Percentiles rank a stretch among this genome's conserved stretches.
Conservation (phyloP, 2,888 invertebrate species). For the Parnassius mnemosyne region DNA sequence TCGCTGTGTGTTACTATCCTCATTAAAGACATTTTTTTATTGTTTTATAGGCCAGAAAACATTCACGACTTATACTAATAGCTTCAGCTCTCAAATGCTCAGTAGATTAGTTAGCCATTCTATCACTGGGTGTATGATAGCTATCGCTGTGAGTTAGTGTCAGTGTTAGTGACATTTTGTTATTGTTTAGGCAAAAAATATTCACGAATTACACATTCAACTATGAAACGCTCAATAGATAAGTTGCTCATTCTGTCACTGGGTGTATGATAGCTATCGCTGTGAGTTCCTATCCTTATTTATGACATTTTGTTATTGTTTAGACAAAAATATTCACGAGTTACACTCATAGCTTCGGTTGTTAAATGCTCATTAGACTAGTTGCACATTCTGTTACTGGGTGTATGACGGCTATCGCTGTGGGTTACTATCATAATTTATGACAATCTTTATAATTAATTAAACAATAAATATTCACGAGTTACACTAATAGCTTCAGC, state of each 20-base stretch:
- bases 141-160: neutral
- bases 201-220: slow-evolving; percentile 22
- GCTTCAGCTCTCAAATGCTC: slow-evolving; percentile 31
- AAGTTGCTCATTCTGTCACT: slow-evolving; percentile 25
- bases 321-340: no score
- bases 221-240: slow-evolving; percentile 34
- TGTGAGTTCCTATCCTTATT: neutral
- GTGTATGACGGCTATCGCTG: neutral
- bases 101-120: slow-evolving; percentile 33
- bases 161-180: no score
- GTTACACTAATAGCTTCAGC: no score
- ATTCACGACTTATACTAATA: no score
- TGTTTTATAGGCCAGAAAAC: no score
- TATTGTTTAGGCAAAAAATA: no score
- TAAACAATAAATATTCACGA: neutral
- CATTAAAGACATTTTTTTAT: slow-evolving; percentile 25
- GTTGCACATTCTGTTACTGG: slow-evolving; percentile 8
- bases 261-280: no score
- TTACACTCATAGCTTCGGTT: no score
- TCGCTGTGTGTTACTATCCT: slow-evolving; percentile 33
- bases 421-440: slow-evolving; percentile 31
- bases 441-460: no score
- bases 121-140: slow-evolving; percentile 36
- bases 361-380: no score
- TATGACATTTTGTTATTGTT: neutral